Evolutionary conservation across 2,113 vertebrate species (phyloP).

Genomic region (Columba janthina): DNA sequence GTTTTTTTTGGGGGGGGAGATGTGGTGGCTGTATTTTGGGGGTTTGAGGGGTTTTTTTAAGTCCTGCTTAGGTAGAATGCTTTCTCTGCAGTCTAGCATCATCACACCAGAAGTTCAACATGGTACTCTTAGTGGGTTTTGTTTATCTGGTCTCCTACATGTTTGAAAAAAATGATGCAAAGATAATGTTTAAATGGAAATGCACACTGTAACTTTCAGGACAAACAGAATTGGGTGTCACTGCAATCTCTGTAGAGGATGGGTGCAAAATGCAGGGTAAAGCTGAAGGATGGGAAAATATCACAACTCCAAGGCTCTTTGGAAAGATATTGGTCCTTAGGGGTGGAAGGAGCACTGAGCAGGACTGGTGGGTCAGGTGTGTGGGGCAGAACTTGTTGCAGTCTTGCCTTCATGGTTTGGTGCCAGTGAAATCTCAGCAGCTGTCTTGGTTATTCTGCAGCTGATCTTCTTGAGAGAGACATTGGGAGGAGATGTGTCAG

Average conservation of each 20-base stretch:
- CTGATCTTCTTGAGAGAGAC: background rate
- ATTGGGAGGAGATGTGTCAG: fast-evolving
- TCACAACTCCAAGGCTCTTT: background rate
- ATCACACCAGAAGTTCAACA: background rate
- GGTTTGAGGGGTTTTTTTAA: background rate
- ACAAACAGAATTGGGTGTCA: background rate
- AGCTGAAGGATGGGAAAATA: background rate
- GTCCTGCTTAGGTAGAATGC: background rate
- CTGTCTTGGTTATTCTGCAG: background rate
- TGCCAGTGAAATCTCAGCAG: background rate
- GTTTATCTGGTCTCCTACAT: background rate
- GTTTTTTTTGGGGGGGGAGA: no score
- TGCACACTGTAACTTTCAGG: background rate
- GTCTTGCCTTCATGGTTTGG: background rate
- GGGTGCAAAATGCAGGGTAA: background rate
- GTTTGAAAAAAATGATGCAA: background rate
- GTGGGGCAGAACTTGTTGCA: background rate
- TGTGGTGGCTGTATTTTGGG: no score
- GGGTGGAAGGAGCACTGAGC: background rate
- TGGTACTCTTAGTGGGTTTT: background rate
- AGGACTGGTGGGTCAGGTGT: background rate
- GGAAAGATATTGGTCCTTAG: background rate
- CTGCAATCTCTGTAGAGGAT: background rate
- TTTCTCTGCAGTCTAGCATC: background rate
- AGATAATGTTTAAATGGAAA: background rate